Conservation (phyloP, 2,888 invertebrate genomes). For the Omphaloscelis lunosa region DNA sequence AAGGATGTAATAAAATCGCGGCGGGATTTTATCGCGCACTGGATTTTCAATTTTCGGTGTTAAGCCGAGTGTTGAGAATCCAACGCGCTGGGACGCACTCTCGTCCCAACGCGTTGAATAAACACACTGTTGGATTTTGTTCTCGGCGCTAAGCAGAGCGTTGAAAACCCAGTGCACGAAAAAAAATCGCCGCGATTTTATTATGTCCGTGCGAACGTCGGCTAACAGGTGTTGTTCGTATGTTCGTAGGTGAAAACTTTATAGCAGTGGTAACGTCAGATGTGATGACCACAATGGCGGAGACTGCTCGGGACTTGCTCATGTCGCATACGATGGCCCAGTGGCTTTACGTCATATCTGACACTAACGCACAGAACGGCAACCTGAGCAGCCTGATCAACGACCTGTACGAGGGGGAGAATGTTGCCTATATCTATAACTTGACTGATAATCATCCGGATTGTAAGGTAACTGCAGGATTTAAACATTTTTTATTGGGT, state of each 20-base stretch:
- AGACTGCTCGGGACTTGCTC: slow-evolving; percentile 92
- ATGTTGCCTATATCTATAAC: slow-evolving; percentile 95
- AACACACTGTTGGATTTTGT: too few species aligned
- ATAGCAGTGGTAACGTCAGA: slow-evolving; percentile 92
- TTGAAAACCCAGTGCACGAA: too few species aligned
- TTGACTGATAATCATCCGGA: slow-evolving; percentile 87
- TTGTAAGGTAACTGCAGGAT: slow-evolving; percentile 89
- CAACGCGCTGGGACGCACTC: too few species aligned
- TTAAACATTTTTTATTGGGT: not conserved
- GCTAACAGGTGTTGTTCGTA: not conserved
- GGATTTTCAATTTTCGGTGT: too few species aligned
- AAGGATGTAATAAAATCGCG: too few species aligned
- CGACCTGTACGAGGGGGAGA: slow-evolving; percentile 94
- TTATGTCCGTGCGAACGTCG: too few species aligned
- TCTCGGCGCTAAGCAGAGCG: too few species aligned
- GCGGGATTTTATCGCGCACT: too few species aligned
- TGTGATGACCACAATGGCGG: slow-evolving; percentile 92
- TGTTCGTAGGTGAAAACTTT: slow-evolving; percentile 88
- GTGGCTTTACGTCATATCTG: slow-evolving; percentile 95
- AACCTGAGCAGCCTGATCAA: slow-evolving; percentile 90
- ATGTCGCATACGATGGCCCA: slow-evolving; percentile 94
- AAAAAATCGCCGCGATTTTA: too few species aligned
- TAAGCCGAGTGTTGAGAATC: too few species aligned
- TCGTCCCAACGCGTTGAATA: too few species aligned
- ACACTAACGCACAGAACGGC: slow-evolving; percentile 87